Base-by-base conservation (phyloP, 2,888 invertebrate genomes). In the Pachycephus smyrnensis region DNA sequence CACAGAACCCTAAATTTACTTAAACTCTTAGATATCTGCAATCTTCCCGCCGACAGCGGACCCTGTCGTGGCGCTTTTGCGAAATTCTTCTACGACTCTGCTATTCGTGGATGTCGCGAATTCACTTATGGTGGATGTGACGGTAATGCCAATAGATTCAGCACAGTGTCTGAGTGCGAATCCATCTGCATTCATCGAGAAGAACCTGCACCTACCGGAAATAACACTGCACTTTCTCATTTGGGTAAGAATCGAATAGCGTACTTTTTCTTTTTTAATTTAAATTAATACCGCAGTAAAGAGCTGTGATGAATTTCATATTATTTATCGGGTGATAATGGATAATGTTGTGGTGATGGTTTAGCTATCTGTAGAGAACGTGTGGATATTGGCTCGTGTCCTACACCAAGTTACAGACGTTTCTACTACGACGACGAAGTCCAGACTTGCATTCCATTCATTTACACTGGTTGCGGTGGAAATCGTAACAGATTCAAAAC, bases 381-480 rank as follows among this genome's bases (percentile, higher is more conserved):
- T 68, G 93, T 94, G 86, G 94, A 94, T 86, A 91, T 90, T 81
- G 96, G 96, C 80, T 92, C 93, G 78, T 96, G 96, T 89, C 86
- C 89, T 84, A 89, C 83, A 92, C 93, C 89, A 84, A 82, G 88
- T 88, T 91, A 92, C 84, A 94, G 94, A 82, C 94, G 96, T 88
- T 97, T 95, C 95, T 94, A 94, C 93, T 97, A 95, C 92, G 95
- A 95, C 91, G 93, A 94, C 83, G 92, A 92, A 76, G 92, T 93
- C 84, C 95, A 93, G 84, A 94, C 94, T 88, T 98, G 98, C 92
- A 92, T 94, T 84, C 93, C 94, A 77, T 98, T 98, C 93, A 94
- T 95, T 88, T 98, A 96, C 93, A 94, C 94, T 83, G 98, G 98
- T 92, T 98, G 98, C 92, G 95, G 95, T 82, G 98, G 97, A 87